A percentile compares a stretch with the other conserved stretches of the same genome.
Conservation (phyloP, 2,797 vertebrate genomes). For the Spondyliosoma cantharus region DNA sequence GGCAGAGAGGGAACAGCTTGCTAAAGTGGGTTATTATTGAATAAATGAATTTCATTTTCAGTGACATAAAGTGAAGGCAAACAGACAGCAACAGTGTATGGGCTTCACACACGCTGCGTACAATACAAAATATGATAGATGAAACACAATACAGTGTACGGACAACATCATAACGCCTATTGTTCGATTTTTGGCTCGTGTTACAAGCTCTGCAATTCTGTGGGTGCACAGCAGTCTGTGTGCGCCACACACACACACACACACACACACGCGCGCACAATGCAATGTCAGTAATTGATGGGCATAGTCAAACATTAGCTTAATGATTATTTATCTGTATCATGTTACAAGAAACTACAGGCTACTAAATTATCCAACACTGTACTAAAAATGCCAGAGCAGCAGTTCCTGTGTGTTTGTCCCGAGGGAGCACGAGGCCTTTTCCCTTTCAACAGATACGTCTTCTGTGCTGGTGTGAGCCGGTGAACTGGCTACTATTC, state of each 20-base stretch:
- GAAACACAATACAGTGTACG: conserved; percentile 6
- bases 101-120: conserved; percentile 10
- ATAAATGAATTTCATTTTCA: conserved; percentile 69
- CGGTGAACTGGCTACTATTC: conserved; percentile 42
- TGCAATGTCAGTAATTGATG: conserved; percentile 34
- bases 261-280: conserved; percentile 4
- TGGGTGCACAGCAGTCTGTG: background rate
- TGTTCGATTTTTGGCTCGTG: conserved; percentile 9
- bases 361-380: conserved; percentile 59
- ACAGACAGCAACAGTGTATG: conserved; percentile 29
- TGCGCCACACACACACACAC: background rate
- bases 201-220: background rate
- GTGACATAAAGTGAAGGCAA: conserved; percentile 54
- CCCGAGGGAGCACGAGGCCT: conserved; percentile 64
- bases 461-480: conserved; percentile 26
- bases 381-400: conserved; percentile 65
- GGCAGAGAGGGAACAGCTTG: conserved; percentile 58
- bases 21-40: conserved; percentile 72
- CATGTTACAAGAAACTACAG: conserved; percentile 3
- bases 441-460: conserved; percentile 59
- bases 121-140: conserved; percentile 42
- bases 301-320: conserved; percentile 2
- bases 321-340: conserved; percentile 30
- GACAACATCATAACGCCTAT: conserved; percentile 20
- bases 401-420: conserved; percentile 68